Conservation (phyloP, 2,113 vertebrate genomes). For the Tachycineta bicolor region DNA sequence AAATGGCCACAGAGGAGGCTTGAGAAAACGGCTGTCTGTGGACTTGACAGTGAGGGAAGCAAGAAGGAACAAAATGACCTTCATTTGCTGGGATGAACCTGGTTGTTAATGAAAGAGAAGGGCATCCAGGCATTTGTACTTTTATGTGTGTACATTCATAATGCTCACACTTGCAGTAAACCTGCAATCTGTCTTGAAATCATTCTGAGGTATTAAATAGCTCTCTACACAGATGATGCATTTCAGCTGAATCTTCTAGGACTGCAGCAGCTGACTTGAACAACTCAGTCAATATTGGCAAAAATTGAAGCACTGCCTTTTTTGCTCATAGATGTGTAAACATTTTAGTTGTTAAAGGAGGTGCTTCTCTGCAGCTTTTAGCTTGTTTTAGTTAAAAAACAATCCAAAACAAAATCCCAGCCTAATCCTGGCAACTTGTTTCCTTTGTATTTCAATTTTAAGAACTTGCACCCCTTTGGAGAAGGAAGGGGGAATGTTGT, state of each 20-base stretch:
- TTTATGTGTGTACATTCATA: background rate
- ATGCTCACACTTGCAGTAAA: background rate
- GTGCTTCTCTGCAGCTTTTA: background rate
- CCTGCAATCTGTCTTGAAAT: background rate
- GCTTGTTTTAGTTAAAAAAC: background rate
- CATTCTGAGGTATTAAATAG: background rate
- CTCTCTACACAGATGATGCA: background rate
- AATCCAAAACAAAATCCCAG: background rate
- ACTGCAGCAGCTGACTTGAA: background rate
- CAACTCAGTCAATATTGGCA: background rate
- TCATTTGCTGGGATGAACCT: background rate
- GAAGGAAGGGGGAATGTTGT: background rate
- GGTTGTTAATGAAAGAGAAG: slow-evolving; percentile 3
- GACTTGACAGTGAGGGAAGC: background rate
- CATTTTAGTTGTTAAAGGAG: background rate
- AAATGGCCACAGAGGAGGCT: background rate
- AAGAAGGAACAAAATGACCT: slow-evolving; percentile 2
- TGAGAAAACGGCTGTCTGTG: background rate
- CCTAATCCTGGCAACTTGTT: background rate
- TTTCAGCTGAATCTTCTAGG: background rate
- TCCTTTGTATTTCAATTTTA: background rate
- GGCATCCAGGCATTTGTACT: background rate
- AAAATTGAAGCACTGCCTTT: background rate
- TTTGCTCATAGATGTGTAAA: background rate
- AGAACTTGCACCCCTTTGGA: background rate